Evolutionary conservation across 2,797 vertebrate species (phyloP).

Genomic region (Mus caroli): DNA sequence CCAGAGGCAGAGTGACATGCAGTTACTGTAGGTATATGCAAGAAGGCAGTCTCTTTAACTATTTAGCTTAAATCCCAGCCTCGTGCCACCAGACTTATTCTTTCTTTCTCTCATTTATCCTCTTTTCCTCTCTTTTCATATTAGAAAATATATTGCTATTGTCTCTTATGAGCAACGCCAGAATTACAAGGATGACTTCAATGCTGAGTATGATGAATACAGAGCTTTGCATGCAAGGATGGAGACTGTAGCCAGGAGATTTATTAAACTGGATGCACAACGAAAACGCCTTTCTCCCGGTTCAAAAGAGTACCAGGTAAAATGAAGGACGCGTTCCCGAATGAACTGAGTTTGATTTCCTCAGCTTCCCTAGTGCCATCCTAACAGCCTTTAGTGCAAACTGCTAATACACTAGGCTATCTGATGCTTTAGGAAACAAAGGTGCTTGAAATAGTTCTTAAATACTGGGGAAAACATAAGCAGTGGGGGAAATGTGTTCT

Average conservation of each 20-base stretch:
- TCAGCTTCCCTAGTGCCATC: not conserved
- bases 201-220: conserved; percentile 95
- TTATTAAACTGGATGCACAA: conserved; percentile 91
- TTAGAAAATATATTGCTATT: conserved; percentile 93
- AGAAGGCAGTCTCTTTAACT: not conserved
- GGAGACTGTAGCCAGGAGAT: conserved; percentile 91
- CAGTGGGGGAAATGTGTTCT: not conserved
- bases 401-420: not conserved
- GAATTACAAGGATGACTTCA: conserved; percentile 95
- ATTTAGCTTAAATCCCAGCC: conserved; percentile 9
- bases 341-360: not conserved
- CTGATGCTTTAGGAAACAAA: conserved; percentile 37
- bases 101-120: not conserved
- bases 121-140: conserved; percentile 17
- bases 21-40: not conserved
- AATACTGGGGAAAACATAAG: conserved; percentile 12
- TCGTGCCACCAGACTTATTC: not conserved
- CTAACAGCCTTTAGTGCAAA: not conserved
- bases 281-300: conserved; percentile 91
- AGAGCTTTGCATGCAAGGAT: conserved; percentile 91
- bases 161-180: conserved; percentile 93
- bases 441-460: conserved; percentile 61
- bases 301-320: conserved; percentile 94
- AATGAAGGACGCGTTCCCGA: not conserved
- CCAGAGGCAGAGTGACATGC: not conserved